These are phyloP conservation scores for Alloplasta piceator DNA, from an alignment of 2,888 invertebrate species.

Conservation along the genomic window DNA sequence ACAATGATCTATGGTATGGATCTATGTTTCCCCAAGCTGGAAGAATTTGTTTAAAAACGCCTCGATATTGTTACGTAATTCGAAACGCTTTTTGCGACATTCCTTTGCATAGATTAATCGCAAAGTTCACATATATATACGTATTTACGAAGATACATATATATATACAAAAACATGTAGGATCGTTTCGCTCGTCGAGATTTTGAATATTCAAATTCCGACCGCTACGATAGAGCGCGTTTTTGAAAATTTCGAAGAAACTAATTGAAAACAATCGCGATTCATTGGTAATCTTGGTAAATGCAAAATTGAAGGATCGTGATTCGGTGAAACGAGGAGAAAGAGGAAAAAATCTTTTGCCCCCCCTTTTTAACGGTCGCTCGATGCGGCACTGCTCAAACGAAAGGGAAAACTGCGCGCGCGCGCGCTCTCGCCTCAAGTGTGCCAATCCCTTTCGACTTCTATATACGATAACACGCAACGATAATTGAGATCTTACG, in stretches of 20 bases:
- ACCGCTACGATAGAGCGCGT: neutral
- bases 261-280: neutral
- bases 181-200: constrained; percentile 30
- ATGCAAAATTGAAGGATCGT: too few relatives aligned
- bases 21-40: too few relatives aligned
- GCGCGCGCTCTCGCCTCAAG: constrained; percentile 36
- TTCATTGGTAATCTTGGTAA: too few relatives aligned
- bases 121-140: constrained; percentile 1
- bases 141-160: constrained; percentile 2
- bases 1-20: too few relatives aligned
- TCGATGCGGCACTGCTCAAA: constrained; percentile 73
- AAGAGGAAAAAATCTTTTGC: too few relatives aligned
- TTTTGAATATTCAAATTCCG: constrained; percentile 59
- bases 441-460: constrained; percentile 63
- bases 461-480: constrained; percentile 1
- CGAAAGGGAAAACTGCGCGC: constrained; percentile 78
- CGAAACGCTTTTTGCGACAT: constrained; percentile 55
- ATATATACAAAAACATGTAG: neutral
- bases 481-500: neutral
- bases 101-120: constrained; percentile 47
- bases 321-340: too few relatives aligned
- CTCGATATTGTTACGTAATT: constrained; percentile 52
- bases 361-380: constrained; percentile 20
- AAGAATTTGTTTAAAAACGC: too few relatives aligned
- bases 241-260: constrained; percentile 8